A percentile compares a stretch with the other conserved stretches of the same genome.
Conservation (phyloP, 2,797 vertebrate species). For the Avahi laniger region DNA sequence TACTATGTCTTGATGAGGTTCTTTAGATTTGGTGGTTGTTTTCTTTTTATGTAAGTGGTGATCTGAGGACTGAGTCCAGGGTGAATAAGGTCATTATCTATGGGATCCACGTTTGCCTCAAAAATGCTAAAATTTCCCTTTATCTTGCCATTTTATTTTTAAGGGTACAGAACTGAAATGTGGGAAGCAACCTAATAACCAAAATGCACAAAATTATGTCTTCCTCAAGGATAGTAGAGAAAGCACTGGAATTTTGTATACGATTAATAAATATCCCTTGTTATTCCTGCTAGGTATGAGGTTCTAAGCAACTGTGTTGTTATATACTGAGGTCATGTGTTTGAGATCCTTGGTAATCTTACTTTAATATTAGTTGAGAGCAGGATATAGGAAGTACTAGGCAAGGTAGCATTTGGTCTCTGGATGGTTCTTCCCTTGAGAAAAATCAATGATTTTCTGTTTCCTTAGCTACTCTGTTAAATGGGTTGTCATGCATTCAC, state of each 20-base stretch:
- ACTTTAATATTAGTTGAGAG: background rate
- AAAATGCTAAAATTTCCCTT: background rate
- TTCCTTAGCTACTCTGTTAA: background rate
- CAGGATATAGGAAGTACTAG: background rate
- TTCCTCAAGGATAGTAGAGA: background rate
- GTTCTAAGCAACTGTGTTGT: background rate
- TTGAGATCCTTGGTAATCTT: background rate
- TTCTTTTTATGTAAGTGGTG: background rate
- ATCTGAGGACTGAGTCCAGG: background rate
- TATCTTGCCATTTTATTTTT: conserved; percentile 15
- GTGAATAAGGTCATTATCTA: background rate
- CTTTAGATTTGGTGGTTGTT: background rate
- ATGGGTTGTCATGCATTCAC: background rate
- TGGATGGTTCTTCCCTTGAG: background rate
- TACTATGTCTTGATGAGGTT: background rate
- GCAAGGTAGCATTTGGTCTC: background rate
- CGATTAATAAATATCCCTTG: background rate
- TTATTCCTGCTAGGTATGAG: background rate
- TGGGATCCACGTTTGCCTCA: background rate
- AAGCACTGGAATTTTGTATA: background rate
- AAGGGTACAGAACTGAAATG: background rate
- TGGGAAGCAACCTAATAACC: background rate
- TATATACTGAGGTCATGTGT: background rate
- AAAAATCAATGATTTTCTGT: background rate
- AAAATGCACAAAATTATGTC: background rate